These are phyloP conservation scores for Epirrhoe alternata DNA, from an alignment of 2,888 invertebrate species.

Conservation along the genomic window DNA sequence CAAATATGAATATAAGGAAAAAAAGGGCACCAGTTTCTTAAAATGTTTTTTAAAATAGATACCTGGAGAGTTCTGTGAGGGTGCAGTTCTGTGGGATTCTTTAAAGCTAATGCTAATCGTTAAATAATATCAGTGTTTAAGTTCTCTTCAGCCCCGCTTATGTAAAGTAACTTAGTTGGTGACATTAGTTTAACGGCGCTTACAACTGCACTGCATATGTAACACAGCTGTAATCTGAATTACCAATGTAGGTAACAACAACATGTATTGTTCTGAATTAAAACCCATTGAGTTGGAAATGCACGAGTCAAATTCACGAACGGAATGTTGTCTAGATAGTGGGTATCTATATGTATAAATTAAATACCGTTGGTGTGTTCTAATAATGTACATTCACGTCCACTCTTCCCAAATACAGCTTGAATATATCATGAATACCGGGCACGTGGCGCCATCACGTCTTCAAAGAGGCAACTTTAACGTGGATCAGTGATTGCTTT, in stretches of 20 bases:
- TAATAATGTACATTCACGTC: background rate
- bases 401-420: background rate
- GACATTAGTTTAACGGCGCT: background rate
- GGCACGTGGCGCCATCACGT: background rate
- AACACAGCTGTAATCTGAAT: background rate
- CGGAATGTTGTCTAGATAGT: background rate
- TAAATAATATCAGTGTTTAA: background rate
- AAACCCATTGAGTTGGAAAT: background rate
- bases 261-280: background rate
- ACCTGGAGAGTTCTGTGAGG: too few relatives aligned
- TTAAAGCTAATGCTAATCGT: background rate
- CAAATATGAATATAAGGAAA: too few relatives aligned
- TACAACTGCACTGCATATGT: background rate
- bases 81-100: background rate
- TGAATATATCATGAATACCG: background rate
- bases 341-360: too few relatives aligned
- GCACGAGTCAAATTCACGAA: background rate
- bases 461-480: conserved; percentile 13
- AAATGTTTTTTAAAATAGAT: too few relatives aligned
- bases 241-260: background rate
- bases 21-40: too few relatives aligned
- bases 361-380: background rate
- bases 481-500: conserved; percentile 14
- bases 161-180: background rate
- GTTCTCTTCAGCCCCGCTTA: background rate